Evolutionary conservation across 2,888 invertebrate genomes (phyloP).

Genomic region (Caenorhabditis drosophilae): DNA sequence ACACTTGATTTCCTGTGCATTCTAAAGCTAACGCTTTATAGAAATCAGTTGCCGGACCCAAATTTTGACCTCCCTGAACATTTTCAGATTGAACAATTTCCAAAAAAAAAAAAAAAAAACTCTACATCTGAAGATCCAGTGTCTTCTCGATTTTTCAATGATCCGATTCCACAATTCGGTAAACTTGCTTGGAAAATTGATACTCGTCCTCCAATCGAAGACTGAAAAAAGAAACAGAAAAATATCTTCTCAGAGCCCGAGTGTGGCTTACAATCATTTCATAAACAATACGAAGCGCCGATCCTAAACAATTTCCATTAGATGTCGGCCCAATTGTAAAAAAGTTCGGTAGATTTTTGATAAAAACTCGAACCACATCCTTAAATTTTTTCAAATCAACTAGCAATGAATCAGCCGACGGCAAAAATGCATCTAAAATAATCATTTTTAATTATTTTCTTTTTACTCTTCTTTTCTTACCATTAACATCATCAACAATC

Average conservation of each 20-base stretch:
- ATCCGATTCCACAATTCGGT: constrained; percentile 80
- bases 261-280: constrained; percentile 80
- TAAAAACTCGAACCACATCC: constrained; percentile 71
- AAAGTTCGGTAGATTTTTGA: constrained; percentile 75
- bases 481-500: constrained; percentile 87
- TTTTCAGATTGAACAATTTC: too few species aligned
- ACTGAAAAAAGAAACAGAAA: constrained; percentile 71
- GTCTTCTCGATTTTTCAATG: constrained; percentile 84
- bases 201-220: constrained; percentile 89
- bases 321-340: constrained; percentile 74
- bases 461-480: constrained; percentile 71
- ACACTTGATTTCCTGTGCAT: constrained; percentile 79
- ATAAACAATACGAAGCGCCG: constrained; percentile 88
- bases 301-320: constrained; percentile 85
- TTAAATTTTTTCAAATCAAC: constrained; percentile 87
- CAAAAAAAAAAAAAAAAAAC: too few species aligned
- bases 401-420: constrained; percentile 87
- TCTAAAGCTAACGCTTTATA: constrained; percentile 93
- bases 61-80: constrained; percentile 79
- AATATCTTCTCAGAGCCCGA: background rate
- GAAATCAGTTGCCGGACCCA: constrained; percentile 95
- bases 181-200: constrained; percentile 91
- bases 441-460: background rate
- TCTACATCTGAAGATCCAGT: constrained; percentile 74
- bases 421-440: constrained; percentile 84